Evolutionary conservation across 2,888 invertebrate species (phyloP).

Genomic region (Antheraea assamensis): DNA sequence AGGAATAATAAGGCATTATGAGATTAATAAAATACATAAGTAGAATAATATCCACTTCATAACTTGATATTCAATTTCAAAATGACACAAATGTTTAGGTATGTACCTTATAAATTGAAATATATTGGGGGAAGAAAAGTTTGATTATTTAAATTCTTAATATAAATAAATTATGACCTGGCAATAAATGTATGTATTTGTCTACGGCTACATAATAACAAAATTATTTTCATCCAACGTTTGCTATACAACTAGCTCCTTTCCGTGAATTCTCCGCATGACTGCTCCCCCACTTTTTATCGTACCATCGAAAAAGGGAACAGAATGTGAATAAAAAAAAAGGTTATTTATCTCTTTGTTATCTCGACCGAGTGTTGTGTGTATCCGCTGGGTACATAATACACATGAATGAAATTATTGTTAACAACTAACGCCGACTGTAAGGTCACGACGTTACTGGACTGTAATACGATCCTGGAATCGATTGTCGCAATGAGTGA

Average conservation of each 20-base stretch:
- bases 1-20: no score
- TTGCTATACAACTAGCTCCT: background rate
- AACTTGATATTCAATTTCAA: no score
- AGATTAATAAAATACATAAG: no score
- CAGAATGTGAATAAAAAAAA: slow-evolving; percentile 2
- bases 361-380: slow-evolving; percentile 2
- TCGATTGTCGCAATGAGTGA: slow-evolving; percentile 4
- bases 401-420: background rate
- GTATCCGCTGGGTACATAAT: slow-evolving; percentile 6
- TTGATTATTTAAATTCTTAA: background rate
- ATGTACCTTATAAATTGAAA: background rate
- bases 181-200: background rate
- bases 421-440: background rate
- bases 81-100: no score
- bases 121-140: background rate
- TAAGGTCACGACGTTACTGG: background rate
- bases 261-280: slow-evolving; percentile 9
- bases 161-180: no score
- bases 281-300: background rate
- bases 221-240: background rate
- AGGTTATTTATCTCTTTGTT: background rate
- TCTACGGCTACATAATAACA: background rate
- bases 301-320: slow-evolving; percentile 4
- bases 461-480: slow-evolving; percentile 3
- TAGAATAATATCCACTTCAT: no score